phyloP scores from a whole-genome alignment of 2,797 vertebrate genomes.

The Jordanella pulchra region DNA sequence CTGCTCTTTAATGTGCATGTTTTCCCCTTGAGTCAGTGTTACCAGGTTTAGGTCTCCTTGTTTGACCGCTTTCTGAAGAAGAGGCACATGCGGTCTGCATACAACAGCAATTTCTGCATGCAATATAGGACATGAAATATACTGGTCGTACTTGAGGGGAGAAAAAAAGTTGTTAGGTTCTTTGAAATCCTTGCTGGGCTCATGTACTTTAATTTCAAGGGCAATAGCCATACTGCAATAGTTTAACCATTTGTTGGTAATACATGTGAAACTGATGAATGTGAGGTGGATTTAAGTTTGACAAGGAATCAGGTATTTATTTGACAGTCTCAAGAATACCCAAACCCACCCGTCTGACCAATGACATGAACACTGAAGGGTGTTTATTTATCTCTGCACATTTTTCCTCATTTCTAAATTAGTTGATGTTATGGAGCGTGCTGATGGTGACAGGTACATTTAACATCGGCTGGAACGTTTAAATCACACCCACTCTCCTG shows the following conservation, averaged over 20 bases:
- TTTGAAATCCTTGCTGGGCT: not conserved
- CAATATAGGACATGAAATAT: conserved; percentile 41
- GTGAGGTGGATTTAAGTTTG: conserved; percentile 46
- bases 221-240: conserved; percentile 26
- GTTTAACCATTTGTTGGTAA: conserved; percentile 52
- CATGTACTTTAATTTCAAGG: conserved; percentile 20
- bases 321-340: conserved; percentile 44
- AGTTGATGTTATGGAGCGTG: conserved; percentile 63
- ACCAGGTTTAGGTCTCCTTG: conserved; percentile 65
- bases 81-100: conserved; percentile 54
- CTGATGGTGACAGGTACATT: conserved; percentile 71
- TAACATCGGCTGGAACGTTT: conserved; percentile 63
- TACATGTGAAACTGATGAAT: conserved; percentile 50
- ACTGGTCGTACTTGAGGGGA: conserved; percentile 29
- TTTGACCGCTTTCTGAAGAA: conserved; percentile 56
- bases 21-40: conserved; percentile 78
- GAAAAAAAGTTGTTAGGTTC: conserved; percentile 23
- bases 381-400: conserved; percentile 71
- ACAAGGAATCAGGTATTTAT: conserved; percentile 53
- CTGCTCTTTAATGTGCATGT: conserved; percentile 77
- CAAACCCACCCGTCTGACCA: conserved; percentile 38
- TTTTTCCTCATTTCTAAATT: conserved; percentile 61
- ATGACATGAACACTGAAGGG: conserved; percentile 37
- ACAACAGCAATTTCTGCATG: conserved; percentile 26
- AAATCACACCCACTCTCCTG: conserved; percentile 55